Conservation (phyloP, 2,113 vertebrate genomes). For the Uria aalge region DNA sequence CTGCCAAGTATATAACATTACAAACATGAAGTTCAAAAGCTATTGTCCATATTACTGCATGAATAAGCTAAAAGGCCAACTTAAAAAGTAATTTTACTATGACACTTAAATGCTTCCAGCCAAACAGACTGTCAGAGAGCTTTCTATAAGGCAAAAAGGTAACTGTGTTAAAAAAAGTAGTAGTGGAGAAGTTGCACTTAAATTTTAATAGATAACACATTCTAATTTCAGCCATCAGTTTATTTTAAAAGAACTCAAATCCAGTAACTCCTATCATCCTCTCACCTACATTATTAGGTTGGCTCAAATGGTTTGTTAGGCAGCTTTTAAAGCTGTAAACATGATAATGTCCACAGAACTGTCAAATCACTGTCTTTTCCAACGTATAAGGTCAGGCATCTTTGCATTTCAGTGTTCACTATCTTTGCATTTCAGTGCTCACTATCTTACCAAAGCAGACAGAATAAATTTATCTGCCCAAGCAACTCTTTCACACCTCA, state of each 20-base stretch:
- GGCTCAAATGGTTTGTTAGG: neutral
- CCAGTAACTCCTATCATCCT: neutral
- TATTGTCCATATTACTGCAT: no score
- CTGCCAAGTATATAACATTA: neutral
- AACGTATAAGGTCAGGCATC: neutral
- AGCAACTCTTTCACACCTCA: neutral
- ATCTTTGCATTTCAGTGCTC: neutral
- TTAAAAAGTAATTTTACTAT: neutral
- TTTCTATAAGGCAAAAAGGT: neutral
- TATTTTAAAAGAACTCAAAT: neutral
- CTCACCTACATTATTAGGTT: neutral
- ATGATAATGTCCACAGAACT: neutral
- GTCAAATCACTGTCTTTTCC: neutral
- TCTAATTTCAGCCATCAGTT: neutral
- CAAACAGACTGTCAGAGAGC: neutral
- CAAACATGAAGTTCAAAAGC: neutral
- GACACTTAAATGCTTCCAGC: neutral
- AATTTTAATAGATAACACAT: neutral
- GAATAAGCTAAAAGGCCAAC: neutral
- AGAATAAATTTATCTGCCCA: neutral
- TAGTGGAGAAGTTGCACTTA: neutral
- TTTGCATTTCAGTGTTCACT: neutral
- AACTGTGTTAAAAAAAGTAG: neutral
- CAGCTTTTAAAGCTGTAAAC: neutral
- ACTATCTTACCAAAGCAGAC: neutral